These are phyloP conservation scores for Halcyon badia DNA, from an alignment of 2,797 vertebrate species.

Conservation along the genomic window DNA sequence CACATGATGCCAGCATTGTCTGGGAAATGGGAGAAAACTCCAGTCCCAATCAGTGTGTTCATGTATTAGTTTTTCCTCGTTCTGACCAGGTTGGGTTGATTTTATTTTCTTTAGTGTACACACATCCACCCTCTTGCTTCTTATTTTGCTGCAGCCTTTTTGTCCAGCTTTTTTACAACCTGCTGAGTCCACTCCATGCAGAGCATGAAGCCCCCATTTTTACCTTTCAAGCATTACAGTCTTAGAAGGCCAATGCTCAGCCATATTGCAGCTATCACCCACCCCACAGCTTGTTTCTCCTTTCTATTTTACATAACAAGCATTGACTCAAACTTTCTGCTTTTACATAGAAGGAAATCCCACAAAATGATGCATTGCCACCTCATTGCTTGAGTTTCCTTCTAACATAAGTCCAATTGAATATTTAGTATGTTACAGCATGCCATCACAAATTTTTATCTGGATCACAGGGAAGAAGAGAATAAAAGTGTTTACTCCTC, in stretches of 20 bases:
- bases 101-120: not conserved
- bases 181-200: not conserved
- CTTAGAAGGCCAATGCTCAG: not conserved
- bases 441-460: not conserved
- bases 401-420: not conserved
- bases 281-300: not conserved
- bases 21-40: not conserved
- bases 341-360: not conserved
- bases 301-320: not conserved
- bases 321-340: not conserved
- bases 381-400: not conserved
- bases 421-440: not conserved
- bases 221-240: not conserved
- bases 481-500: not conserved
- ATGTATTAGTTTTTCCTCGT: not conserved
- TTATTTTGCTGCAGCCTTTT: not conserved
- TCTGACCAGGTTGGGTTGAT: not conserved
- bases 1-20: conserved; percentile 68
- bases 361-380: not conserved
- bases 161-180: not conserved
- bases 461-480: not conserved
- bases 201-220: not conserved
- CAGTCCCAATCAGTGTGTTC: not conserved
- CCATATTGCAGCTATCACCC: not conserved
- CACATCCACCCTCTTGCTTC: not conserved